Evolutionary conservation across 2,888 invertebrate species (phyloP).

Genomic region (Amblyteles armatorius): DNA sequence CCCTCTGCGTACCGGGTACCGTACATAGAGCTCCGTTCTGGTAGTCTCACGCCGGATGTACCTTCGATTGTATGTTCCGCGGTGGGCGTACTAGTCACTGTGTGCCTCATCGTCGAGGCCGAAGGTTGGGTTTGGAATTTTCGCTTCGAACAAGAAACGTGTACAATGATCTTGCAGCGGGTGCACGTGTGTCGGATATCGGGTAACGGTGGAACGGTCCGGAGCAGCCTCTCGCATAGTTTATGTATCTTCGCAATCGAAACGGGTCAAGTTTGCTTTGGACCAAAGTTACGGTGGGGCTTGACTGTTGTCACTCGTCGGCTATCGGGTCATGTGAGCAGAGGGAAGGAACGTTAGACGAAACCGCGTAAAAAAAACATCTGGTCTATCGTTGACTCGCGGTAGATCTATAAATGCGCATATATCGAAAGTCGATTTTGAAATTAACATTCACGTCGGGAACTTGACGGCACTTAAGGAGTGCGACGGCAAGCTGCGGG

Average conservation of each 20-base stretch:
- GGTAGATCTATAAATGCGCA: not conserved
- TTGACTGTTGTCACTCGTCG: not conserved
- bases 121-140: constrained; percentile 23
- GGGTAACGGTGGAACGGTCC: not conserved
- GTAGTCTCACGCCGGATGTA: not conserved
- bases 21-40: not conserved
- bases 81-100: constrained; percentile 13
- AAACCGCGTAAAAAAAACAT: not conserved
- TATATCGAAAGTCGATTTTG: not conserved
- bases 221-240: not conserved
- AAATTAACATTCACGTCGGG: no score
- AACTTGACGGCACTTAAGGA: no score
- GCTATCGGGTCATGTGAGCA: not conserved
- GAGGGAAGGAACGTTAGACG: not conserved
- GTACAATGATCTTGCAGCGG: constrained; percentile 2
- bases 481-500: no score
- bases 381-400: not conserved
- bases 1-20: not conserved
- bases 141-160: not conserved
- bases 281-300: not conserved
- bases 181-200: constrained; percentile 5
- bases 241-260: not conserved
- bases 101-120: constrained; percentile 1
- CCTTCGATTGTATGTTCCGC: constrained; percentile 20
- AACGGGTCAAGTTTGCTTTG: constrained; percentile 1